Conservation (phyloP, 2,113 vertebrate genomes). For the Porphyrio hochstetteri region DNA sequence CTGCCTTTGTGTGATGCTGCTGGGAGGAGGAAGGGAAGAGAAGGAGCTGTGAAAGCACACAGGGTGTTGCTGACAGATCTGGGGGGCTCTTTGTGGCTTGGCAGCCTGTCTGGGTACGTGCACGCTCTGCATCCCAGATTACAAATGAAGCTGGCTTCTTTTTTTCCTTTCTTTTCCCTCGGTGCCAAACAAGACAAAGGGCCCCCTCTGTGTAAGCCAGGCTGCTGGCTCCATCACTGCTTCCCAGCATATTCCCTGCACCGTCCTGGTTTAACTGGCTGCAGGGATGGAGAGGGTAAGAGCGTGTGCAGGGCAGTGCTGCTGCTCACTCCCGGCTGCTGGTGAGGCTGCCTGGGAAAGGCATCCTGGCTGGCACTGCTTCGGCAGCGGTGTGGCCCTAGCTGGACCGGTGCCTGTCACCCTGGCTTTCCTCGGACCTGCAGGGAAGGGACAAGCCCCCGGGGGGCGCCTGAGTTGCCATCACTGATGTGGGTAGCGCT, state of each 20-base stretch:
- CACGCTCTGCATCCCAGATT: not conserved
- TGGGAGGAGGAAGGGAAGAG: not conserved
- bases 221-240: not conserved
- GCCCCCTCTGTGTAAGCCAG: not conserved
- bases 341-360: not conserved
- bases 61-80: not conserved
- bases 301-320: rapidly evolving
- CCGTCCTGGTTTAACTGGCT: not conserved
- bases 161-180: not conserved
- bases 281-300: not conserved
- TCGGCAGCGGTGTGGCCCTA: not conserved
- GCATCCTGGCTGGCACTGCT: not conserved
- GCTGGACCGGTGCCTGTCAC: not conserved
- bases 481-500: not conserved
- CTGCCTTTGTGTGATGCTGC: rapidly evolving
- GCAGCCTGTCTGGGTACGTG: not conserved
- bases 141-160: not conserved
- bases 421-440: not conserved
- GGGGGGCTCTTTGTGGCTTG: not conserved
- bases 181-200: not conserved
- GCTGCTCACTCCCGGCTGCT: not conserved
- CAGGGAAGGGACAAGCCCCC: not conserved
- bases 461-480: not conserved
- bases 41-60: not conserved
- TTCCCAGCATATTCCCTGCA: not conserved